Base-by-base conservation (phyloP, 2,113 vertebrate species). In the Vicugna pacos region DNA sequence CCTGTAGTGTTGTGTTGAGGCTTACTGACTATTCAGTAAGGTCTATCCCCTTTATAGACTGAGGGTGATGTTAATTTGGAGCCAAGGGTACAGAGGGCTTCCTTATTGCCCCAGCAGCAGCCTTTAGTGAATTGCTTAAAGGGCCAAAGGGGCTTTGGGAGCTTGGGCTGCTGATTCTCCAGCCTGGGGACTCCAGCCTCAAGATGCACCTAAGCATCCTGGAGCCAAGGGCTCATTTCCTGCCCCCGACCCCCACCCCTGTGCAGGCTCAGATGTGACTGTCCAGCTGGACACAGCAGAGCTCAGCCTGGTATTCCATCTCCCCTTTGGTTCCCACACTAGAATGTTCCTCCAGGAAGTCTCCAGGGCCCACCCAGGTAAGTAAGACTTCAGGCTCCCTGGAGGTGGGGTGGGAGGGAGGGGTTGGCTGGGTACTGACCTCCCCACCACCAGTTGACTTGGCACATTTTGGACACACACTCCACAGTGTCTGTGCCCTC, bases 281-380 rank as follows among this genome's bases (percentile, higher is more conserved):
- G 86, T 99, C 35, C 99, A 94, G 97, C 96, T 99, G 26, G 98
- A 96, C 30, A 99, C 98, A 4, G 97, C 72, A 0, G 98, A 98
- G 0, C 96, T 98, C 6, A 98, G 95, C 0, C 94, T 99, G 38
- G 84, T 98, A 9, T 98, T 99, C 93, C 99, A 70, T 54, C 97
- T 99, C 69, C 99, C 99, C 0, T 99, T 99, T 48, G 99, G 99
- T 14, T 99, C 99, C 6, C 99, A 99, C 46, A 99, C 99, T 0
- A 99, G 99, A 19, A 96, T 92, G 0, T 99, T 99, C 97, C 99
- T 99, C 62, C 98, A 98, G 32, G 99, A 99, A 98, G 97, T 99
- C 58, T 89, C 98, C 98, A 98, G 98, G 91, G 99, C 98, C 38
- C 97, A 98, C 98, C 93, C 99, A 97, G 99, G 99, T 99, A 98